Evolutionary conservation across 2,888 invertebrate genomes (phyloP).

Genomic region (Phrixothrix hirtus): DNA sequence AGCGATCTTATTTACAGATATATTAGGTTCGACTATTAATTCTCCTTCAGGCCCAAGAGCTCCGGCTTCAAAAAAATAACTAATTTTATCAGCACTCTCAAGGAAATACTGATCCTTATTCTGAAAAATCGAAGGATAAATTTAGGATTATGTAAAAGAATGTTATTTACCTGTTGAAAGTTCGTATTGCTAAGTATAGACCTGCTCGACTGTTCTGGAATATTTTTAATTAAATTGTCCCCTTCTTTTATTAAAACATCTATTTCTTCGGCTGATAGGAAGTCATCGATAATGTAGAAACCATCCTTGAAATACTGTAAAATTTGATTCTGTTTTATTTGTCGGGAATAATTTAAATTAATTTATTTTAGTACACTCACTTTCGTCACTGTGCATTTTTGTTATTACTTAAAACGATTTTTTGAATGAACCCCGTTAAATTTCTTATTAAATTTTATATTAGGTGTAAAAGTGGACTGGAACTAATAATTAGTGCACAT

Average conservation of each 20-base stretch:
- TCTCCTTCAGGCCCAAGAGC: slow-evolving; percentile 78
- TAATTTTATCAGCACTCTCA: slow-evolving; percentile 88
- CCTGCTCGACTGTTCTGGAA: slow-evolving; percentile 66
- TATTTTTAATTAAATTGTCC: slow-evolving; percentile 69
- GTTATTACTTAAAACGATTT: too few relatives aligned
- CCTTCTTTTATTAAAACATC: slow-evolving; percentile 73
- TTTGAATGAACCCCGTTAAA: too few relatives aligned
- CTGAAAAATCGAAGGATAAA: too few relatives aligned
- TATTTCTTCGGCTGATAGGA: slow-evolving; percentile 76
- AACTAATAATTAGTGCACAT: too few relatives aligned
- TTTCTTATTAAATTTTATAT: too few relatives aligned
- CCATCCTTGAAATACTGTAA: slow-evolving; percentile 79
- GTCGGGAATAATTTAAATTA: too few relatives aligned
- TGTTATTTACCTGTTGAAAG: slow-evolving; percentile 61
- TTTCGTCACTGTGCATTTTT: too few relatives aligned
- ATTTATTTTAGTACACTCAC: too few relatives aligned
- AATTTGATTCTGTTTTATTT: too few relatives aligned
- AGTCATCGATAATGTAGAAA: slow-evolving; percentile 80
- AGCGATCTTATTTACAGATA: slow-evolving; percentile 83
- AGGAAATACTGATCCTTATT: slow-evolving; percentile 80
- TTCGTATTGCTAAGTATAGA: slow-evolving; percentile 69
- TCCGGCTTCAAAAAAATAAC: slow-evolving; percentile 87
- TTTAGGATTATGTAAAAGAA: too few relatives aligned
- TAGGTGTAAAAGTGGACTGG: too few relatives aligned
- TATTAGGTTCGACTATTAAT: slow-evolving; percentile 65